Evolutionary conservation across 2,113 vertebrate species (phyloP).

Genomic region (Mormoops blainvillei): DNA sequence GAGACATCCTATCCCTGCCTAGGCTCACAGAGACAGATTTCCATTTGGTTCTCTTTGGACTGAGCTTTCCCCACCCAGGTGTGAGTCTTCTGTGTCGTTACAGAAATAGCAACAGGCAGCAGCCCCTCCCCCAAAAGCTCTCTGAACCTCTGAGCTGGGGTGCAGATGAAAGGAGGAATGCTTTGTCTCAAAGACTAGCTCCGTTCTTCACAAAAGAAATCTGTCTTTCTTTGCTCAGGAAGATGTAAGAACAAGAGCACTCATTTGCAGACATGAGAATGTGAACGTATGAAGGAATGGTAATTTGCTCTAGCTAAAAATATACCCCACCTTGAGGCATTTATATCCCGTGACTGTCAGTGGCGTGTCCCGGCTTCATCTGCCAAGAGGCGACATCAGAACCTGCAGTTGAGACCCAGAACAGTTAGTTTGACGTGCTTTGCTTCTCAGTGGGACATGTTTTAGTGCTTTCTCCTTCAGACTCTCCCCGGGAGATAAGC

Average conservation of each 20-base stretch:
- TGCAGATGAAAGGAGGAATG: slow-evolving; percentile 39
- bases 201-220: neutral
- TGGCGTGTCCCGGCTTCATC: neutral
- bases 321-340: slow-evolving; percentile 29
- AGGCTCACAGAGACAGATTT: neutral
- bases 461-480: neutral
- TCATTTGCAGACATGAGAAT: slow-evolving; percentile 32
- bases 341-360: neutral
- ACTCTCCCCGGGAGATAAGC: neutral
- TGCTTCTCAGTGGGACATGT: neutral
- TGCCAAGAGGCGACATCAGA: neutral
- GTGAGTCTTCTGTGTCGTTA: neutral
- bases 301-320: slow-evolving; percentile 64
- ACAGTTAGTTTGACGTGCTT: neutral
- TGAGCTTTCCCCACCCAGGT: neutral
- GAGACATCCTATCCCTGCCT: neutral
- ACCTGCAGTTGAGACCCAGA: neutral
- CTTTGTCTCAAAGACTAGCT: slow-evolving; percentile 30
- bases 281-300: slow-evolving; percentile 36
- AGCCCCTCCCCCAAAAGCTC: neutral
- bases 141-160: neutral
- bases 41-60: neutral
- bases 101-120: neutral
- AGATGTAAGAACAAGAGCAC: slow-evolving; percentile 36
- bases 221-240: neutral